Conservation (phyloP, 35 echinoderm and acorn worm species). For the Apostichopus parvimensis region DNA sequence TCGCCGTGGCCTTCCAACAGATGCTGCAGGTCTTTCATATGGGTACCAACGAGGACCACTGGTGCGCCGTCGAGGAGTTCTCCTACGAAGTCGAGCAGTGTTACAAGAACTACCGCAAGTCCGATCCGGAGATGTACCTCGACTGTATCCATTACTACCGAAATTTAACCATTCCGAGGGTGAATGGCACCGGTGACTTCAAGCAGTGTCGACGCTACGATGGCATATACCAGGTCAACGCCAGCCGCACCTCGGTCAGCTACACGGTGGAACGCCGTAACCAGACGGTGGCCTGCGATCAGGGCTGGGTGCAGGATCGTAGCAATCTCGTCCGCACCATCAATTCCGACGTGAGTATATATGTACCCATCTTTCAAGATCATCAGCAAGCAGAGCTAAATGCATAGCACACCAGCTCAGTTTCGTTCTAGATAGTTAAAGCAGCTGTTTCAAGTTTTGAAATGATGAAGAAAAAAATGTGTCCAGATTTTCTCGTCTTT, state of each 20-base stretch:
- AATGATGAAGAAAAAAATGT: too few relatives aligned
- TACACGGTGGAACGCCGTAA: background rate
- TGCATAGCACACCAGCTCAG: too few relatives aligned
- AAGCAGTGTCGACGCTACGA: slow-evolving; percentile 11
- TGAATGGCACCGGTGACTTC: background rate
- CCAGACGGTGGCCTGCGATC: background rate
- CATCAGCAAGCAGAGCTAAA: too few relatives aligned
- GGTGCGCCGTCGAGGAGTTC: slow-evolving; percentile 71
- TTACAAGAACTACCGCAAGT: slow-evolving; percentile 14
- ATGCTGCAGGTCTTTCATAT: slow-evolving; percentile 83
- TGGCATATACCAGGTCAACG: background rate
- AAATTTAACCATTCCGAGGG: slow-evolving; percentile 13
- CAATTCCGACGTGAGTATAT: slow-evolving; percentile 38
- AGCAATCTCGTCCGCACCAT: slow-evolving; percentile 27
- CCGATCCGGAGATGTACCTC: background rate
- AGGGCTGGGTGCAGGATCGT: slow-evolving; percentile 41
- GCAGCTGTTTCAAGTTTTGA: too few relatives aligned
- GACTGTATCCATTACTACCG: slow-evolving; percentile 14
- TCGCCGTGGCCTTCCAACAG: slow-evolving; percentile 66
- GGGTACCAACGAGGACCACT: slow-evolving; percentile 71
- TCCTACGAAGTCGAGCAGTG: slow-evolving; percentile 16
- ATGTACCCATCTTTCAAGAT: too few relatives aligned
- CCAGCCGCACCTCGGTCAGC: background rate
- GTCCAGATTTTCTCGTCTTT: too few relatives aligned
- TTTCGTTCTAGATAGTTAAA: too few relatives aligned